phyloP scores from a whole-genome alignment of 2,113 vertebrate genomes.

The Erythrocercus mccallii region DNA sequence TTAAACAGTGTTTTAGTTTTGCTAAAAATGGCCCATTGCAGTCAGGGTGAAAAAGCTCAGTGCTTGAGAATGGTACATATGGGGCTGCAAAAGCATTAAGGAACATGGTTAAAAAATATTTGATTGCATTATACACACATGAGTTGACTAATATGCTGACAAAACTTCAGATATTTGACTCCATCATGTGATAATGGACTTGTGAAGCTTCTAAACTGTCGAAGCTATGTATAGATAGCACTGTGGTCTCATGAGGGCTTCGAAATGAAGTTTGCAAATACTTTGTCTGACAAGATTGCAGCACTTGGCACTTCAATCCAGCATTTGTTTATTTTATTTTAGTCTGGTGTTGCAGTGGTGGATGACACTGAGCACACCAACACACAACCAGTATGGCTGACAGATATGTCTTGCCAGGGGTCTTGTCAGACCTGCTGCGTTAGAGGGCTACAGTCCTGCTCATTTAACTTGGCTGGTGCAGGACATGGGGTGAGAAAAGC shows the following conservation, averaged over 20 bases:
- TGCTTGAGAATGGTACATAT: not conserved
- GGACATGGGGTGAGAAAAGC: not conserved
- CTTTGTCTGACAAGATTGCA: not conserved
- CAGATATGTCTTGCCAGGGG: not conserved
- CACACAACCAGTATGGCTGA: too few relatives aligned
- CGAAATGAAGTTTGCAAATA: not conserved
- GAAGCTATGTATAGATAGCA: not conserved
- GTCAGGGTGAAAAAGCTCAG: not conserved
- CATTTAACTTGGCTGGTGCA: not conserved
- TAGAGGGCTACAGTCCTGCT: not conserved
- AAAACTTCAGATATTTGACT: not conserved
- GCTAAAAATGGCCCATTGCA: not conserved
- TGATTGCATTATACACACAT: not conserved
- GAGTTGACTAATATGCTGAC: not conserved
- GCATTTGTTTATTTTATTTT: not conserved
- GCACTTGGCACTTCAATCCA: not conserved
- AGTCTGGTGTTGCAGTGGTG: not conserved
- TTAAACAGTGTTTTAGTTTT: not conserved
- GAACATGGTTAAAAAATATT: not conserved
- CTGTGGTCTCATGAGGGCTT: not conserved
- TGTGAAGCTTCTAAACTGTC: not conserved
- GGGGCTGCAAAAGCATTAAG: not conserved
- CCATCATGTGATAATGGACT: not conserved
- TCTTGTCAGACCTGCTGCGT: not conserved
- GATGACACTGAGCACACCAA: not conserved